phyloP scores from a whole-genome alignment of 2,797 vertebrate species.

The Cirrhinus molitorella region DNA sequence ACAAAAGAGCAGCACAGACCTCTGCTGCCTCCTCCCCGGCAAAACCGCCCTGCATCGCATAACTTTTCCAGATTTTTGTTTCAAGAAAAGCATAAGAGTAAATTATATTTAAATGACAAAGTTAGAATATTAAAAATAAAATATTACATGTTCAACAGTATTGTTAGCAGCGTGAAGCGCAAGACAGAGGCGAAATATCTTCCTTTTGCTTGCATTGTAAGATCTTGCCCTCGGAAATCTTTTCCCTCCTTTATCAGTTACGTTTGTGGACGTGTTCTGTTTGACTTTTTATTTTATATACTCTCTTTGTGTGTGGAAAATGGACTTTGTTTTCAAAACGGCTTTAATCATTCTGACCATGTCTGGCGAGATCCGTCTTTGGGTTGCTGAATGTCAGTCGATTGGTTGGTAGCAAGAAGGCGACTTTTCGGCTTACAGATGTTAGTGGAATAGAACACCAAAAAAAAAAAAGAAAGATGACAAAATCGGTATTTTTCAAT shows the following conservation, averaged over 20 bases:
- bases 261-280: slow-evolving; percentile 82
- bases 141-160: slow-evolving; percentile 94
- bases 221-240: slow-evolving; percentile 80
- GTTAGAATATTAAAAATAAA: slow-evolving; percentile 88
- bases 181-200: slow-evolving; percentile 78
- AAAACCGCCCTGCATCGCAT: slow-evolving; percentile 20
- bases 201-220: slow-evolving; percentile 91
- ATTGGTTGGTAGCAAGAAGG: slow-evolving; percentile 84
- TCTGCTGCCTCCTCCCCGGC: slow-evolving; percentile 69
- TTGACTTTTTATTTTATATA: slow-evolving; percentile 79
- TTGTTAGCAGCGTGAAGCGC: slow-evolving; percentile 90
- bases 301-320: slow-evolving; percentile 72
- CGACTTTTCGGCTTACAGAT: slow-evolving; percentile 83
- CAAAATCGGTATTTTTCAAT: slow-evolving; percentile 97
- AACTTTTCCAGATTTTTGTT: slow-evolving; percentile 58
- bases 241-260: slow-evolving; percentile 71
- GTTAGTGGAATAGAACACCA: slow-evolving; percentile 76
- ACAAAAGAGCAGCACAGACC: slow-evolving; percentile 85
- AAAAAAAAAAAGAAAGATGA: slow-evolving; percentile 72
- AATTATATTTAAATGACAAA: slow-evolving; percentile 99
- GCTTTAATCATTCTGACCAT: slow-evolving; percentile 89
- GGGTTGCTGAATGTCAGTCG: slow-evolving; percentile 80
- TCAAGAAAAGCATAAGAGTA: slow-evolving; percentile 94
- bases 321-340: slow-evolving; percentile 84
- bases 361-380: slow-evolving; percentile 75